Evolutionary conservation across 2,888 invertebrate species (phyloP).

Genomic region (Drosophila meridiana): DNA sequence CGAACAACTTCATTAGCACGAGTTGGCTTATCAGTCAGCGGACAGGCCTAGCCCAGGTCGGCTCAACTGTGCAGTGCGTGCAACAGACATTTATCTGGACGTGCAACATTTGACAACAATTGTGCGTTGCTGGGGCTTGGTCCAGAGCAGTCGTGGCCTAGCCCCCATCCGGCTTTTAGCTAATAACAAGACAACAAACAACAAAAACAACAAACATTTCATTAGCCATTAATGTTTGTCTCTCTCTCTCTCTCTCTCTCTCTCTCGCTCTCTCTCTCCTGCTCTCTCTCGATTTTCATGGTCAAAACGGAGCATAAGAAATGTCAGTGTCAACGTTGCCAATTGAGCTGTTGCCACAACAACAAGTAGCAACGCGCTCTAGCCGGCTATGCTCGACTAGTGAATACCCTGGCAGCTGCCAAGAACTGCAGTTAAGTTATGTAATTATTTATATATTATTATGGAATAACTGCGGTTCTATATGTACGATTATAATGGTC

Average conservation of each 20-base stretch:
- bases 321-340: conserved; percentile 71
- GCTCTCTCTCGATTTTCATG: conserved; percentile 69
- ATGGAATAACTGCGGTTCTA: not conserved
- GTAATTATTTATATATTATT: too few species aligned
- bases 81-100: conserved; percentile 64
- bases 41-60: conserved; percentile 13
- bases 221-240: conserved; percentile 59
- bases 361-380: not conserved
- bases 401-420: not conserved
- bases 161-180: conserved; percentile 56
- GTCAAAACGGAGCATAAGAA: conserved; percentile 64
- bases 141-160: conserved; percentile 49
- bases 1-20: conserved; percentile 63
- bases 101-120: conserved; percentile 66
- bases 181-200: conserved; percentile 57
- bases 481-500: not conserved
- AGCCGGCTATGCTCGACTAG: not conserved
- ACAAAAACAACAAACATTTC: conserved; percentile 37
- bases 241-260: not conserved
- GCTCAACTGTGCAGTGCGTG: conserved; percentile 20
- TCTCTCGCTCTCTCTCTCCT: not conserved
- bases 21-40: conserved; percentile 56
- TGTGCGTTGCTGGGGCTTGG: conserved; percentile 63
- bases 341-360: conserved; percentile 65
- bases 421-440: not conserved